A percentile compares a stretch with the other conserved stretches of the same genome.
Conservation (phyloP, 2,888 invertebrate genomes). For the Reticulitermes lucifugus region DNA sequence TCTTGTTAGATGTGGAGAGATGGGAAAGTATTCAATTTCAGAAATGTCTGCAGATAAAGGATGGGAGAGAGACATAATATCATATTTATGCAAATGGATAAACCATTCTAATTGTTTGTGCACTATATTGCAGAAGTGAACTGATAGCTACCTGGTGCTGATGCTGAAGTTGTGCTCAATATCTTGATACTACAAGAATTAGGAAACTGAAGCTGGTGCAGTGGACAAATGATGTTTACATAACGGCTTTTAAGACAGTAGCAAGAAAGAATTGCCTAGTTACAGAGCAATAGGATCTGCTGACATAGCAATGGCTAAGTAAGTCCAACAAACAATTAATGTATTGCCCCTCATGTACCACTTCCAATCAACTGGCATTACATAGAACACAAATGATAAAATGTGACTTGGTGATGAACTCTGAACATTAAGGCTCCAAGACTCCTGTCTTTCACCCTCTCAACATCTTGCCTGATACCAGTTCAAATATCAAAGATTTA, state of each 20-base stretch:
- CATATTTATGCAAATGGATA: slow-evolving; percentile 3
- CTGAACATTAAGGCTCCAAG: too few relatives aligned
- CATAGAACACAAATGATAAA: too few relatives aligned
- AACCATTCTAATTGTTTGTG: background rate
- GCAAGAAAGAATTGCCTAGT: background rate
- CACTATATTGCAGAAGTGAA: background rate
- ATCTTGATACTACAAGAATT: background rate
- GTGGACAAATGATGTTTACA: background rate
- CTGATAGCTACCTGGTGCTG: slow-evolving; percentile 3
- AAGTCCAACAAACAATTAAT: too few relatives aligned
- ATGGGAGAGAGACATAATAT: slow-evolving; percentile 3
- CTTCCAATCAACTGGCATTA: too few relatives aligned
- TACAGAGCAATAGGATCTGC: background rate
- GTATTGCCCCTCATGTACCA: too few relatives aligned
- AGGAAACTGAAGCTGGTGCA: background rate
- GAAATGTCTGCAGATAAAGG: slow-evolving; percentile 73
- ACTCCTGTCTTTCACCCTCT: too few relatives aligned
- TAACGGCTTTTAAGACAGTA: background rate
- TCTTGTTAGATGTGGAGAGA: slow-evolving; percentile 83
- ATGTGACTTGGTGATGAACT: too few relatives aligned
- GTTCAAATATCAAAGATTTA: too few relatives aligned
- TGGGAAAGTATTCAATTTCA: slow-evolving; percentile 85
- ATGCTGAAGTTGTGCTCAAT: slow-evolving; percentile 11
- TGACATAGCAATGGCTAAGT: too few relatives aligned
- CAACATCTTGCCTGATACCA: too few relatives aligned